Evolutionary conservation across 2,888 invertebrate species (phyloP).

Genomic region (Metallyticus violacea): DNA sequence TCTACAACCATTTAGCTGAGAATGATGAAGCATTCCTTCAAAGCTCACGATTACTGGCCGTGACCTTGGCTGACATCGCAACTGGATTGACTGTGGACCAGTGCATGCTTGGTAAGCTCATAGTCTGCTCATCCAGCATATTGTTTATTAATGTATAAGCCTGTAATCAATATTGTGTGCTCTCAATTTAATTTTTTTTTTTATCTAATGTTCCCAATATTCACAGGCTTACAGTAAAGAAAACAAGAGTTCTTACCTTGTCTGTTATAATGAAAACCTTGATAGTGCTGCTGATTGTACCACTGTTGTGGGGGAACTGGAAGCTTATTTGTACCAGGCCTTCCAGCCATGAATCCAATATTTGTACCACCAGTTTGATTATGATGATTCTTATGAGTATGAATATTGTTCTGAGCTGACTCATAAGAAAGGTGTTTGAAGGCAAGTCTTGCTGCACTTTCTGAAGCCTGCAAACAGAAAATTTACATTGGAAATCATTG

Average conservation of each 20-base stretch:
- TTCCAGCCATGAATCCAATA: conserved; percentile 4
- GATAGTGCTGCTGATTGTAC: conserved; percentile 29
- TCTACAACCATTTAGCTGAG: too few species aligned
- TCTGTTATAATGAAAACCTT: neutral
- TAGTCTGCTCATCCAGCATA: too few species aligned
- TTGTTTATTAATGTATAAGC: too few species aligned
- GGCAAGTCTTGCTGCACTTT: conserved; percentile 19
- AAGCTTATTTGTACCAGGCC: conserved; percentile 38
- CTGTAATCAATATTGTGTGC: too few species aligned
- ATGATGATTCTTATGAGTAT: neutral
- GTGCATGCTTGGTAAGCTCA: too few species aligned
- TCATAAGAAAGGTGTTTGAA: neutral
- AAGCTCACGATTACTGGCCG: too few species aligned
- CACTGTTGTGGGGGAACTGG: conserved; percentile 39
- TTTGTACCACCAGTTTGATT: neutral
- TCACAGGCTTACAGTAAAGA: neutral
- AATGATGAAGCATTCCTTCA: too few species aligned
- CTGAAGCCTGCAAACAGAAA: neutral
- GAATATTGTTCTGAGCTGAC: neutral
- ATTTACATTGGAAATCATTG: neutral
- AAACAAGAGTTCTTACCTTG: neutral
- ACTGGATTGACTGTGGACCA: too few species aligned
- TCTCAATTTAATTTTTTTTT: too few species aligned
- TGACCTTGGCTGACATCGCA: too few species aligned
- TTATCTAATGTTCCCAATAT: too few species aligned